Conservation (phyloP, 1,140 invertebrate species). For the Hyposmocoma kahamanoa region DNA sequence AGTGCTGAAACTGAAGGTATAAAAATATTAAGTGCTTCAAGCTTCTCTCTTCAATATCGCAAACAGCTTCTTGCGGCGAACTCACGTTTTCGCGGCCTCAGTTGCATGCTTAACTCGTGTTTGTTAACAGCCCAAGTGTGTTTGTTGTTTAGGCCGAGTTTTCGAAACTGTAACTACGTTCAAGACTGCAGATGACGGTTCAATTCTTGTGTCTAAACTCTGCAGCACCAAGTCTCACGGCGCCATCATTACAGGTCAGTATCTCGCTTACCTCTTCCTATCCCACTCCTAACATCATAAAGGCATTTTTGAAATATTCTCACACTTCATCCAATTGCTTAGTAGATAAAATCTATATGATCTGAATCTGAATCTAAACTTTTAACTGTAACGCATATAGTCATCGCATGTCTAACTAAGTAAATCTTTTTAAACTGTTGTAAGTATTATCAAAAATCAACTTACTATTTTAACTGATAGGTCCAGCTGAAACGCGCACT, state of each 20-base stretch:
- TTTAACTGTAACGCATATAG: slow-evolving; percentile 14
- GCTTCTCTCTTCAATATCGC: slow-evolving; percentile 46
- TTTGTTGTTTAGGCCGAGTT: slow-evolving; percentile 70
- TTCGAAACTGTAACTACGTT: slow-evolving; percentile 76
- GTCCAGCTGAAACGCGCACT: slow-evolving; percentile 78
- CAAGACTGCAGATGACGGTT: slow-evolving; percentile 75
- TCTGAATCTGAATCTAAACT: neutral
- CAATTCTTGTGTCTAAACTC: slow-evolving; percentile 77
- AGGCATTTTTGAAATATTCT: slow-evolving; percentile 6
- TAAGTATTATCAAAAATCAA: slow-evolving; percentile 32
- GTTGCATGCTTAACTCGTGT: slow-evolving; percentile 64
- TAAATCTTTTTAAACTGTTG: too few relatives aligned
- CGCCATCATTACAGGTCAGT: slow-evolving; percentile 77
- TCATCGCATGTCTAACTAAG: slow-evolving; percentile 33
- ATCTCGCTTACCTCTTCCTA: slow-evolving; percentile 49
- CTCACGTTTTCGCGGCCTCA: slow-evolving; percentile 47
- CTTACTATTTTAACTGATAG: slow-evolving; percentile 73
- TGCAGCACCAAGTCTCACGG: slow-evolving; percentile 76
- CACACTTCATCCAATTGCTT: slow-evolving; percentile 8
- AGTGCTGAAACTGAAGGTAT: slow-evolving; percentile 70
- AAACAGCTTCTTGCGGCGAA: slow-evolving; percentile 54
- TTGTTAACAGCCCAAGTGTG: slow-evolving; percentile 63
- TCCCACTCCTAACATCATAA: slow-evolving; percentile 26
- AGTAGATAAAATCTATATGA: neutral
- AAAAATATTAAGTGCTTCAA: slow-evolving; percentile 44